Evolutionary conservation across 2,888 invertebrate species (phyloP), one percentile per base, ranked within the genome.

Genomic region (Drosophila buzzatii): DNA sequence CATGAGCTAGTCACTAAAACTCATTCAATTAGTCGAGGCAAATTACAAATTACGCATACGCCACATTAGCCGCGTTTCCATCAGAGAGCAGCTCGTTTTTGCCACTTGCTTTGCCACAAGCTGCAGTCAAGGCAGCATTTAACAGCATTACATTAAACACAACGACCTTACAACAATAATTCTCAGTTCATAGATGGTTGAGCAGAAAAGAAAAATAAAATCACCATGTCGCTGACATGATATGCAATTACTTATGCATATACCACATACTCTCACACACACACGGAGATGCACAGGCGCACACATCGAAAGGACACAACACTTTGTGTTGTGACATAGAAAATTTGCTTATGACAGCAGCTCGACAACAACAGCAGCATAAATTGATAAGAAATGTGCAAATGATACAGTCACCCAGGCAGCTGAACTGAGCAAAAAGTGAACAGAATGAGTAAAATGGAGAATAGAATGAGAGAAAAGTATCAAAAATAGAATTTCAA

Each of bases 321-420:
- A 52, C 35, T 42, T 23, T 73, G 51, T 70, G 73, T 59, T 64
- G 66, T 79, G 63, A 49, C 53, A 60, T 51, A 65, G 76, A 65
- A 76, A 81, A 81, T 72, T 72, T 65, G 67, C 70, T 72, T 75
- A 60, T 80, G 75, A 72, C 67, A 53, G 66, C 69, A 72, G 39
- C 69, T 33, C 52, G 67, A 47, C 69, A 70, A 69, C 66, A 79
- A 70, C 70, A 72, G 47, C 65, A 75, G 58, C 59, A 68, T 58
- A 78, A 78, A 78, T 71, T 77, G 77, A 79, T 74, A 74, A 80
- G 62, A 74, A 68, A 45, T 66, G 58, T 52, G 53, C 33, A 49
- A 49, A 56, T 65, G 52, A 56, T 52, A 79, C 64, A 76, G 67
- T 68, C 63, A 56, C 14, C 31, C 35, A 39, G 31, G 12, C 20